Percentiles rank a stretch among this genome's conserved stretches.
These are phyloP conservation scores for Aurelia coerulea DNA, from an alignment of 30 jellyfish, hydroid and myxozoan genomes.

Conservation along the genomic window DNA sequence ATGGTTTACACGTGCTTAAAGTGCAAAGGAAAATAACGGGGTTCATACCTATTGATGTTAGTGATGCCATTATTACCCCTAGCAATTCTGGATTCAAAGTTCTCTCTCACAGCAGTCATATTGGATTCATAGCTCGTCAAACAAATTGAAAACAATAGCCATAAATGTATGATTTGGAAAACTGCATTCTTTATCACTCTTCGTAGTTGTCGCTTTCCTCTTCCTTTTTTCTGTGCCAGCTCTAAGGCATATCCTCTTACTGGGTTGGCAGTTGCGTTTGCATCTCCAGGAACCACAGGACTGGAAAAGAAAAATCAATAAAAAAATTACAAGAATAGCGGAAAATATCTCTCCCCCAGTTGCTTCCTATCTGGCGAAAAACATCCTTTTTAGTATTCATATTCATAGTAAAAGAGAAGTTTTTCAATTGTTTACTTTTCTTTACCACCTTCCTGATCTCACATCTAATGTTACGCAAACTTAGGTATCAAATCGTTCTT, in stretches of 20 bases:
- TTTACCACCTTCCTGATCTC: no score
- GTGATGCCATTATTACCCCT: slow-evolving; percentile 27
- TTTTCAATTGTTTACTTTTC: no score
- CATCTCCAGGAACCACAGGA: slow-evolving; percentile 73
- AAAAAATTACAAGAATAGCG: background rate
- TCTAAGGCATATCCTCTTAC: slow-evolving; percentile 83
- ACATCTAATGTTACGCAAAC: no score
- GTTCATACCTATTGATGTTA: slow-evolving; percentile 38
- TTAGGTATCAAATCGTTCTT: no score
- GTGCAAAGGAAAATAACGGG: no score
- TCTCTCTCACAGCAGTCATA: background rate
- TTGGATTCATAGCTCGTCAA: slow-evolving; percentile 36
- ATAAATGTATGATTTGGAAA: slow-evolving; percentile 63
- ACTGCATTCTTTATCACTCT: slow-evolving; percentile 33
- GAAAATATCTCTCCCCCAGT: background rate
- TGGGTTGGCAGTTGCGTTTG: slow-evolving; percentile 56
- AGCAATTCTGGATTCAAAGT: slow-evolving; percentile 21
- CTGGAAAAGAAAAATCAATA: slow-evolving; percentile 9
- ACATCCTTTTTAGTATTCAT: no score
- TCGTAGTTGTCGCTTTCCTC: slow-evolving; percentile 62
- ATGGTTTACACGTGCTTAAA: no score
- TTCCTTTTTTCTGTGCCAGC: slow-evolving; percentile 78
- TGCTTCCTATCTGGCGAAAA: no score
- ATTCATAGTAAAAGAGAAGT: no score
- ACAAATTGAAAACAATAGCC: slow-evolving; percentile 80